Evolutionary conservation across 2,888 invertebrate genomes (phyloP), one percentile per base, ranked within the genome.

Genomic region (Archips xylosteana): DNA sequence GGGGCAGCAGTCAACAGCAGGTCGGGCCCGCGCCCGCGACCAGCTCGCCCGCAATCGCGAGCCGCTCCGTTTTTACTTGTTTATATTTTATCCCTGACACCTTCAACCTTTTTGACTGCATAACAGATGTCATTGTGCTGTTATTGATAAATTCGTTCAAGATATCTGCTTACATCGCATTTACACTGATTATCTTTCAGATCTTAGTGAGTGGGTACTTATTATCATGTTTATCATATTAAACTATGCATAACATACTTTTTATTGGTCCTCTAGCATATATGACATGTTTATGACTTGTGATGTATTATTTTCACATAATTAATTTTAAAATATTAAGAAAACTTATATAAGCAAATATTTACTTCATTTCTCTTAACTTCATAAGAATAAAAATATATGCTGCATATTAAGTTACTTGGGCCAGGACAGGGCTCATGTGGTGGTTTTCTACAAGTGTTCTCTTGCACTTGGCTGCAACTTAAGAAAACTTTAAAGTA

Each of bases 1-100:
- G 79, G 74, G 79, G 71, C 75, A 69, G 47, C 66, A 64, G 64
- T 39, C 68, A 59, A 68, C 69, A 62, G 72, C 67, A 72, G 67
- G 64, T 34, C 57, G 63, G 69, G 49, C 66, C 72, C 13, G 39
- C n/a, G 68, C 62, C 59, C 68, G 59, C 39, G 49, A 23, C 59
- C 63, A 36, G 49, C 63, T 57, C 59, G 57, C 32, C 54, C 36
- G 45, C 36, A 36, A 64, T 59, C 36, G 57, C 39, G 54, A 36
- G n/a, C 54, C 45, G 57, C 47, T 68, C 47, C n/a, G 54, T 8
- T 45, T 54, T 64, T 71, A n/a, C 71, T 54, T 47, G 47, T 54
- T 67, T 63, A 63, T 72, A 62, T 62, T 34, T 45, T 49, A 39
- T 4, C 54, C 62, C 72, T 72, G 72, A 72, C 67, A 68, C 57